These are phyloP conservation scores for Matsumyia berberina DNA, from an alignment of 2,888 invertebrate genomes.

Conservation along the genomic window DNA sequence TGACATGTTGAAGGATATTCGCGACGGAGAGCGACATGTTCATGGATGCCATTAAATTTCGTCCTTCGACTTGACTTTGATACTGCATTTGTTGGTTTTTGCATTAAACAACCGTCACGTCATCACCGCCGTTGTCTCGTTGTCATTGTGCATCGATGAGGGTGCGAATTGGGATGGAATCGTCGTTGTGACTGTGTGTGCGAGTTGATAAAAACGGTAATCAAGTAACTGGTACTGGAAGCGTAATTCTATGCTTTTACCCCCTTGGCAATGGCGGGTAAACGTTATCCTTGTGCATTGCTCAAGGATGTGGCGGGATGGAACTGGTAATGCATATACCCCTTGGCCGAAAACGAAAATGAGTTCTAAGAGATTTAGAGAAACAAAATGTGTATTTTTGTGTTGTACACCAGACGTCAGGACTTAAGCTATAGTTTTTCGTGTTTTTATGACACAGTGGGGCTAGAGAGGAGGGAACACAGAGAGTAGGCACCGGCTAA, in stretches of 20 bases:
- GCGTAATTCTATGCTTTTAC: slow-evolving; percentile 12
- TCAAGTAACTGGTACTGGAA: slow-evolving; percentile 40
- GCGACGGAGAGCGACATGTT: slow-evolving; percentile 33
- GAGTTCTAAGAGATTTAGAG: slow-evolving; percentile 30
- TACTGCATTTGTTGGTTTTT: slow-evolving; percentile 40
- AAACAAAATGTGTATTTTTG: slow-evolving; percentile 35
- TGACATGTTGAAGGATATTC: slow-evolving; percentile 48
- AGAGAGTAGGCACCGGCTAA: too few species aligned
- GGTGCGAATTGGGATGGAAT: slow-evolving; percentile 43
- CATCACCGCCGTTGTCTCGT: too few species aligned
- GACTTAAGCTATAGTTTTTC: slow-evolving; percentile 1
- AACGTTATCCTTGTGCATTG: slow-evolving; percentile 50
- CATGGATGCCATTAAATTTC: slow-evolving; percentile 55
- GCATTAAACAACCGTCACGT: background rate
- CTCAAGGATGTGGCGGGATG: slow-evolving; percentile 39
- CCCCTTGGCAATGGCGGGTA: background rate
- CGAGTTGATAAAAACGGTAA: slow-evolving; percentile 34
- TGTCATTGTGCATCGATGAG: too few species aligned
- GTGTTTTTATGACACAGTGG: slow-evolving; percentile 1
- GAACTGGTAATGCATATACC: background rate
- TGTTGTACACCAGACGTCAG: slow-evolving; percentile 41
- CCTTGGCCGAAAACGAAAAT: slow-evolving; percentile 43
- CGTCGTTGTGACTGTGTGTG: slow-evolving; percentile 8
- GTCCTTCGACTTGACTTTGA: slow-evolving; percentile 70
- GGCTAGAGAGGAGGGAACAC: background rate